Percentiles rank a stretch among this genome's conserved stretches.
Evolutionary conservation across 2,113 vertebrate species (phyloP).

Genomic region (Camelus bactrianus): DNA sequence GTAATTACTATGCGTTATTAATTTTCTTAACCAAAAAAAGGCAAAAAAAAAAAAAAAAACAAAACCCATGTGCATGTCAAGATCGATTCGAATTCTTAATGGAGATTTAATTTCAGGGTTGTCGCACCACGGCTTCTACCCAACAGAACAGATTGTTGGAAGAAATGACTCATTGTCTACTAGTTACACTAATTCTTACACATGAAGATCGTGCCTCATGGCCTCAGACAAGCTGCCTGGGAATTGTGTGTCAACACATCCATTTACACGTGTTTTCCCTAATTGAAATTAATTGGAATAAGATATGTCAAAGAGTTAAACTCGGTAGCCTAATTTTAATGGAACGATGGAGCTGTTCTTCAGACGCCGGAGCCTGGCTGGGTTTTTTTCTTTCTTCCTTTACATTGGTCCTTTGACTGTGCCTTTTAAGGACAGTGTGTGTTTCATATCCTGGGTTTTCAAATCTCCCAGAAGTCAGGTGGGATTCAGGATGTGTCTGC

Average conservation of each 20-base stretch:
- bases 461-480: neutral
- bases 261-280: constrained; percentile 62
- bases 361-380: neutral
- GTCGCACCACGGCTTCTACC: constrained; percentile 33
- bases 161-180: constrained; percentile 22
- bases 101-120: constrained; percentile 63
- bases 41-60: too few relatives aligned
- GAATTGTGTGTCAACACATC: constrained; percentile 38
- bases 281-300: constrained; percentile 80
- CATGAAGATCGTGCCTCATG: constrained; percentile 55
- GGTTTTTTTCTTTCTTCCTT: neutral
- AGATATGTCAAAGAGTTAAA: constrained; percentile 75
- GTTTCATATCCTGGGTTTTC: neutral
- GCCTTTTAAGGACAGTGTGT: neutral
- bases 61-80: constrained; percentile 63
- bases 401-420: neutral
- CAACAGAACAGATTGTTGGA: neutral
- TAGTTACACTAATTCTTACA: constrained; percentile 54
- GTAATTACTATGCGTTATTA: constrained; percentile 72
- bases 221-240: constrained; percentile 3
- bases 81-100: constrained; percentile 70
- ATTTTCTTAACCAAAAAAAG: constrained; percentile 39
- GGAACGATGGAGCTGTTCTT: constrained; percentile 37
- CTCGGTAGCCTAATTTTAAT: constrained; percentile 53
- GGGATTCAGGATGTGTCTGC: too few relatives aligned